These are phyloP conservation scores for Clarias laeviceps DNA, from an alignment of 2,797 vertebrate species.

Conservation along the genomic window DNA sequence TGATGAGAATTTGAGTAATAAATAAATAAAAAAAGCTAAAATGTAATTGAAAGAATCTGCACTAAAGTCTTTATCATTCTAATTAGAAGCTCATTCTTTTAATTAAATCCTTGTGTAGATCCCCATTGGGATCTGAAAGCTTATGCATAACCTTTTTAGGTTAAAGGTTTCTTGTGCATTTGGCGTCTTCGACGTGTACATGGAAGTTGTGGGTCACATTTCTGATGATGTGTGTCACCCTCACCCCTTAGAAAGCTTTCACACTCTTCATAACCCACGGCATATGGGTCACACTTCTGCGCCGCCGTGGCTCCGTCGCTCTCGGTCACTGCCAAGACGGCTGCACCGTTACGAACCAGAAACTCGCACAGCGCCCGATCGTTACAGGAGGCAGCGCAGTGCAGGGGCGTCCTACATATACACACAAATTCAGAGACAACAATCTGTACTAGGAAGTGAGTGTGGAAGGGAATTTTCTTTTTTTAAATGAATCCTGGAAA, in stretches of 20 bases:
- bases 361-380: conserved; percentile 84
- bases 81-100: neutral
- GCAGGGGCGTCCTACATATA: conserved; percentile 83
- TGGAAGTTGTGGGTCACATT: neutral
- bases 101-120: neutral
- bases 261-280: conserved; percentile 81
- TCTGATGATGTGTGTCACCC: neutral
- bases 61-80: neutral
- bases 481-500: neutral
- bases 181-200: neutral
- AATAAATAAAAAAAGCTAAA: neutral
- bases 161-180: neutral
- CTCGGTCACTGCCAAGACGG: conserved; percentile 84
- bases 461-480: neutral
- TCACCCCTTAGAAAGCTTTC: conserved; percentile 84
- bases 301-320: conserved; percentile 83
- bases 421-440: neutral
- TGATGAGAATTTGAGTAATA: neutral
- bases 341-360: conserved; percentile 86
- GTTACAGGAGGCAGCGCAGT: conserved; percentile 91
- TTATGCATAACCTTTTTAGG: neutral
- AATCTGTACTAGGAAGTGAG: neutral
- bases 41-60: neutral
- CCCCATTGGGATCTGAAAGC: neutral
- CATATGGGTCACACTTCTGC: conserved; percentile 90